Percentiles rank a stretch among this genome's conserved stretches.
phyloP scores from a whole-genome alignment of 2,797 vertebrate species.

The Halcyon chelicuti region DNA sequence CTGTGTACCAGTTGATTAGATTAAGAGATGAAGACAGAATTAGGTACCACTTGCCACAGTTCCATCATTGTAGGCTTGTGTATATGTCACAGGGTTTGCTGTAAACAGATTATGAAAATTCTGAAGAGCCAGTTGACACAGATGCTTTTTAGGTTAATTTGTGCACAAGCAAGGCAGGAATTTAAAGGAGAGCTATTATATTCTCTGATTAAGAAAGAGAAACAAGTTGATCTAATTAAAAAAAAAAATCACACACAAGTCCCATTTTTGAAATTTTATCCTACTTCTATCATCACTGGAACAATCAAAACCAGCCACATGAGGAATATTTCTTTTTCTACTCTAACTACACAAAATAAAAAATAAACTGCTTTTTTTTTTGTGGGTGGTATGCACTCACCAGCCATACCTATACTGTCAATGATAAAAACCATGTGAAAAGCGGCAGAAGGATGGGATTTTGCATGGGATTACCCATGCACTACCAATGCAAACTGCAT shows the following conservation, averaged over 20 bases:
- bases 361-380: neutral
- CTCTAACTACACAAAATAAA: neutral
- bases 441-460: neutral
- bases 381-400: neutral
- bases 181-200: neutral
- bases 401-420: neutral
- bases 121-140: neutral
- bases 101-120: neutral
- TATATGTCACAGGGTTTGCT: neutral
- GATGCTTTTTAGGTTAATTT: neutral
- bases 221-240: neutral
- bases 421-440: neutral
- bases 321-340: neutral
- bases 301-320: neutral
- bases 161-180: neutral
- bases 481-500: neutral
- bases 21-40: conserved; percentile 16
- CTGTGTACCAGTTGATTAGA: neutral
- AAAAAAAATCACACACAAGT: neutral
- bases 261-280: neutral
- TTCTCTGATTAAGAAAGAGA: neutral
- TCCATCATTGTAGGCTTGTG: neutral
- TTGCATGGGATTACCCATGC: neutral
- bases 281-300: neutral
- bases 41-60: neutral